Percentiles rank a stretch among this genome's conserved stretches.
Conservation (phyloP, 2,888 invertebrate species). For the Parapristionchus giblindavisi region DNA sequence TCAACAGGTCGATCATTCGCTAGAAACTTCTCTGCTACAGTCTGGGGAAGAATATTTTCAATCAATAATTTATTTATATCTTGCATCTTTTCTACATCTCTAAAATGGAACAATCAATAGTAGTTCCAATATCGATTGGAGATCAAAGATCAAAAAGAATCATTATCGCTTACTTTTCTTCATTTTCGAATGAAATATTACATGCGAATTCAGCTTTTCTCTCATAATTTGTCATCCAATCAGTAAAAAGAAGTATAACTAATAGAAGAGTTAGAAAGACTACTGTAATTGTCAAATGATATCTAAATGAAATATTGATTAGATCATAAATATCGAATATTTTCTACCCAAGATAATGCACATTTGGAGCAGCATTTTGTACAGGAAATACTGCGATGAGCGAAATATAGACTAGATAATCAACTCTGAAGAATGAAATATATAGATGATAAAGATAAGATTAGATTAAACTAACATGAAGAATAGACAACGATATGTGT, state of each 20-base stretch:
- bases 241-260: constrained; percentile 64
- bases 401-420: constrained; percentile 63
- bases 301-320: constrained; percentile 44
- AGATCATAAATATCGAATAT: background rate
- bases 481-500: constrained; percentile 62
- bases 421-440: constrained; percentile 54
- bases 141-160: background rate
- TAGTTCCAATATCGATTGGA: background rate
- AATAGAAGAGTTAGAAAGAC: constrained; percentile 64
- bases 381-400: constrained; percentile 63
- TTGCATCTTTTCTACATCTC: constrained; percentile 93
- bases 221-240: constrained; percentile 70
- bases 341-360: constrained; percentile 46
- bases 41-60: constrained; percentile 94
- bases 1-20: constrained; percentile 78
- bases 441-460: background rate
- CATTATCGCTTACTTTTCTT: constrained; percentile 77
- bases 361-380: constrained; percentile 44
- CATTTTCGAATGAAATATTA: constrained; percentile 87
- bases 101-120: background rate
- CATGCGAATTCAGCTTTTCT: constrained; percentile 87
- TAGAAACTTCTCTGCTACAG: constrained; percentile 92
- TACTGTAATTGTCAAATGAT: constrained; percentile 65
- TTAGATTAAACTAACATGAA: constrained; percentile 21
- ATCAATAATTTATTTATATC: constrained; percentile 92